phyloP scores from a whole-genome alignment of 92 coral and sea anemone genomes.

The Actinostola sp. region DNA sequence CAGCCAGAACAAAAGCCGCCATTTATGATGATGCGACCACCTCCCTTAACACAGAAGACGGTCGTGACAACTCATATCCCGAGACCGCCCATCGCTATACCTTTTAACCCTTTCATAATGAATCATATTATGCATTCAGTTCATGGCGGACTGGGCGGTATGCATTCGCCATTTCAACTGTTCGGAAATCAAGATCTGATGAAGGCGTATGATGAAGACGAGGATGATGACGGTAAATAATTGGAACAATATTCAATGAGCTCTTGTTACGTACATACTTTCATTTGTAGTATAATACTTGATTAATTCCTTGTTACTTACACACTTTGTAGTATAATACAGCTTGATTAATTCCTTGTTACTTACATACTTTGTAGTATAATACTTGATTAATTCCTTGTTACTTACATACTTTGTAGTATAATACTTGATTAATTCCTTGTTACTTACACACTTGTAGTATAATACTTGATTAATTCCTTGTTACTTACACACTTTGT shows the following conservation, averaged over 20 bases:
- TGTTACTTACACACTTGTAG: too few species aligned
- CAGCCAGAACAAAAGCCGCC: conserved; percentile 62
- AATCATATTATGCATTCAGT: conserved; percentile 46
- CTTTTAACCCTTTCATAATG: conserved; percentile 69
- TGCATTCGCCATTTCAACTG: conserved; percentile 34
- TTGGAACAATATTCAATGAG: too few species aligned
- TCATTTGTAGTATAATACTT: too few species aligned
- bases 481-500: too few species aligned
- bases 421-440: not conserved
- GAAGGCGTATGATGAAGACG: conserved; percentile 69
- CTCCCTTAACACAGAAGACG: conserved; percentile 95
- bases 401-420: too few species aligned
- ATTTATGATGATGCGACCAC: conserved; percentile 90
- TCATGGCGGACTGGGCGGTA: conserved; percentile 29
- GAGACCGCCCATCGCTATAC: conserved; percentile 87
- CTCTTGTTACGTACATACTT: too few species aligned
- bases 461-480: too few species aligned
- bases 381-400: not conserved
- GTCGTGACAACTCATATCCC: conserved; percentile 98
- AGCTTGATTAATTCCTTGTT: not conserved
- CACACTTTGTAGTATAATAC: not conserved
- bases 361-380: not conserved
- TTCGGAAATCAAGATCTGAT: conserved; percentile 37
- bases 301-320: too few species aligned
- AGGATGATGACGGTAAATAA: conserved; percentile 53